These are phyloP conservation scores for Brachylomia viminalis DNA, from an alignment of 2,888 invertebrate genomes.

Conservation along the genomic window DNA sequence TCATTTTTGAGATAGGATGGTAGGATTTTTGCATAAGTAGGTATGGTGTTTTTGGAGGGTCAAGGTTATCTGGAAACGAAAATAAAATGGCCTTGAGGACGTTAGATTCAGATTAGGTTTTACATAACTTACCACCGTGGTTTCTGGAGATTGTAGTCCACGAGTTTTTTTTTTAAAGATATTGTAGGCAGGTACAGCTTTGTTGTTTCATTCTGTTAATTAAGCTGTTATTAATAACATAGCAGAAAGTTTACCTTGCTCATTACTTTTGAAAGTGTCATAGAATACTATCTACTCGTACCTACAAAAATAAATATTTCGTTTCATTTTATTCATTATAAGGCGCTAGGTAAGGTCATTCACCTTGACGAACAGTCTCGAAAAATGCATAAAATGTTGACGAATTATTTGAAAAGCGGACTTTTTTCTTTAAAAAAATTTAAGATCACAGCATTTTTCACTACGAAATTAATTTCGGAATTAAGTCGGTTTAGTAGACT, in stretches of 20 bases:
- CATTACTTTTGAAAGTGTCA: too few species aligned
- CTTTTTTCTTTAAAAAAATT: not conserved
- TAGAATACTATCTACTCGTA: too few species aligned
- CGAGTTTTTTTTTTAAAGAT: not conserved
- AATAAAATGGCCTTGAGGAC: not conserved
- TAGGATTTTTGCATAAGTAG: constrained; percentile 1
- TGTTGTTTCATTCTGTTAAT: not conserved
- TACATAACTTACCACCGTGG: too few species aligned
- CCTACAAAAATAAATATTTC: too few species aligned
- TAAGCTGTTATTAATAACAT: not conserved
- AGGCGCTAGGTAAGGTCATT: too few species aligned
- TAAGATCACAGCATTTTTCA: not conserved
- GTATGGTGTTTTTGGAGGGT: constrained; percentile 1
- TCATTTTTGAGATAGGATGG: constrained; percentile 55
- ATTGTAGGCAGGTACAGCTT: not conserved
- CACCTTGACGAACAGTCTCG: too few species aligned
- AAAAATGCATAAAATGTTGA: too few species aligned
- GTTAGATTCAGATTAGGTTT: not conserved
- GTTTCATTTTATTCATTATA: too few species aligned
- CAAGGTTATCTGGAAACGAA: constrained; percentile 1
- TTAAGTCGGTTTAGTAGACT: too few species aligned
- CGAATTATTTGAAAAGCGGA: too few species aligned
- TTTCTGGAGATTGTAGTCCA: not conserved
- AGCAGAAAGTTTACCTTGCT: not conserved
- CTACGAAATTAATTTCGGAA: too few species aligned